Conservation (phyloP, 1,140 invertebrate species). For the Pseudomyrmex sp. region DNA sequence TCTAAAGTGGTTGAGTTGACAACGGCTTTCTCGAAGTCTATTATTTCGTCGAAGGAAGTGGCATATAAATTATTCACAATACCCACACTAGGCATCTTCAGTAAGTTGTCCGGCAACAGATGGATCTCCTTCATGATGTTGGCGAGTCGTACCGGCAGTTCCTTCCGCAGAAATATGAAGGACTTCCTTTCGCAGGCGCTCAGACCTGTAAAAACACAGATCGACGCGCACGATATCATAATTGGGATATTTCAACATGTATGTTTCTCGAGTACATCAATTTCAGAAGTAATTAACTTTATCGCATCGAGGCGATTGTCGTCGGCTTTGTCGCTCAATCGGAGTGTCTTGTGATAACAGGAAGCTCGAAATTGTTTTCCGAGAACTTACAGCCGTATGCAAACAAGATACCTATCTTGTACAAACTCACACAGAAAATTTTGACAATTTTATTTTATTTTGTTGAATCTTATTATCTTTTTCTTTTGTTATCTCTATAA, state of each 20-base stretch:
- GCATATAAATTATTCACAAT: constrained; percentile 96
- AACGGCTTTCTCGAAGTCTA: constrained; percentile 95
- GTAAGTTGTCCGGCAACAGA: constrained; percentile 94
- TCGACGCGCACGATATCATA: background rate
- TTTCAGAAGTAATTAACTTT: background rate
- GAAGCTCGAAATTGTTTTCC: background rate
- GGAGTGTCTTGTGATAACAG: background rate
- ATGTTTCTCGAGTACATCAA: background rate
- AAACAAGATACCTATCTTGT: background rate
- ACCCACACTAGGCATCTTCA: constrained; percentile 95
- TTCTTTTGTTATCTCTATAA: background rate
- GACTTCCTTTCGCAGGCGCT: constrained; percentile 96
- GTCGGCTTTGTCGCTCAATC: background rate
- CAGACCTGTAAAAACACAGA: constrained; percentile 89
- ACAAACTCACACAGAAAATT: constrained; percentile 16
- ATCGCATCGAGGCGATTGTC: background rate
- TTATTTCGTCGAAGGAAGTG: constrained; percentile 96
- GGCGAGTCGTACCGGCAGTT: constrained; percentile 96
- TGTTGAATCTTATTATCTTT: background rate
- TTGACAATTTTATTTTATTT: background rate
- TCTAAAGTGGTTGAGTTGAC: constrained; percentile 88
- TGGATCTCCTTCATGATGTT: constrained; percentile 99
- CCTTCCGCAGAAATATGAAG: constrained; percentile 97
- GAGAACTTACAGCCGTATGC: background rate
- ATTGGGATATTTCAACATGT: background rate